Conservation (phyloP, 1,140 invertebrate genomes). For the Drosophila elegans region DNA sequence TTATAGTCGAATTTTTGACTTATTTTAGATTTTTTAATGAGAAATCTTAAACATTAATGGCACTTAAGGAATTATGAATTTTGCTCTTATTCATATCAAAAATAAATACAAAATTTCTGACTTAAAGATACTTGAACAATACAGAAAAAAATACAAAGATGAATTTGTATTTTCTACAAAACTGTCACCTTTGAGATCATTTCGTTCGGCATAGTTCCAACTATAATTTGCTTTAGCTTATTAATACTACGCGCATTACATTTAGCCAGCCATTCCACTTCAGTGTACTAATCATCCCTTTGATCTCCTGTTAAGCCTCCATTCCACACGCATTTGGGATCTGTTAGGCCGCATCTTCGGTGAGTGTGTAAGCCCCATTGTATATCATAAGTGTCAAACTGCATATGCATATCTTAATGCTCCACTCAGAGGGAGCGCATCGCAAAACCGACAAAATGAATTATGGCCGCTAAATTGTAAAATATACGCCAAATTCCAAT, state of each 20-base stretch:
- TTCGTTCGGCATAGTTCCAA: neutral
- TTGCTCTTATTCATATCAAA: too few relatives aligned
- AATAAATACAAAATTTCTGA: too few relatives aligned
- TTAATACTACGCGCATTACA: neutral
- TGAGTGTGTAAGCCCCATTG: conserved; percentile 36
- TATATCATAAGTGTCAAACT: conserved; percentile 44
- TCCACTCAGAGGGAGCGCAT: conserved; percentile 61
- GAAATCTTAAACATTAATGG: too few relatives aligned
- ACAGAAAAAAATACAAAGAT: too few relatives aligned
- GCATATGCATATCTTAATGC: conserved; percentile 70
- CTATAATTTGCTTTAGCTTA: neutral
- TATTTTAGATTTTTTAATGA: too few relatives aligned
- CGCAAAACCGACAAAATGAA: conserved; percentile 80
- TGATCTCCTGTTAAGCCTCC: conserved; percentile 12
- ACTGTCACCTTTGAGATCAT: too few relatives aligned
- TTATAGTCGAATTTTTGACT: too few relatives aligned
- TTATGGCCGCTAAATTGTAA: conserved; percentile 83
- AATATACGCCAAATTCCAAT: conserved; percentile 80
- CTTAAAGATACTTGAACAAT: too few relatives aligned
- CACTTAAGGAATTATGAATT: too few relatives aligned
- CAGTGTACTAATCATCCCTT: conserved; percentile 15
- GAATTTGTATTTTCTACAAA: too few relatives aligned
- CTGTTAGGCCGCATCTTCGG: conserved; percentile 4
- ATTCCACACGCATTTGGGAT: neutral
- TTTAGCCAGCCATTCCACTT: conserved; percentile 1